phyloP scores from a whole-genome alignment of 1,140 invertebrate species.

The Nymphalis io region DNA sequence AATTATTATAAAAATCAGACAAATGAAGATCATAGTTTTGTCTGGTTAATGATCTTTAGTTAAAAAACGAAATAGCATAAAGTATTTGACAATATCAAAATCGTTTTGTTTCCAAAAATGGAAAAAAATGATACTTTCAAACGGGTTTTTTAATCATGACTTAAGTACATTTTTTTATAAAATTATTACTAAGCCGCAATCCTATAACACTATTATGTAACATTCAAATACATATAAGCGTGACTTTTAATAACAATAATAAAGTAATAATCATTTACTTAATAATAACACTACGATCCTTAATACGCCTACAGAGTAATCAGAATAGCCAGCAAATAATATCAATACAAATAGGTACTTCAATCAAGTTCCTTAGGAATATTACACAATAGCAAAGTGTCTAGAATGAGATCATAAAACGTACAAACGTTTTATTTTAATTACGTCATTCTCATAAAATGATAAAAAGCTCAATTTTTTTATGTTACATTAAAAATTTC shows the following conservation, averaged over 20 bases:
- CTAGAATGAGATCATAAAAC: not conserved
- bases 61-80: too few relatives aligned
- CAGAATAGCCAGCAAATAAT: not conserved
- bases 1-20: not conserved
- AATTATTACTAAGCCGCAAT: too few relatives aligned
- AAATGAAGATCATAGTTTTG: too few relatives aligned
- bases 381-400: not conserved
- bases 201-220: not conserved
- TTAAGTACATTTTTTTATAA: too few relatives aligned
- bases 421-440: not conserved
- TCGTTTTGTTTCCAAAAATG: too few relatives aligned
- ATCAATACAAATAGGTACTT: not conserved
- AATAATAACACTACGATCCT: constrained; percentile 1
- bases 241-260: not conserved
- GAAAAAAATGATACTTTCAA: too few relatives aligned
- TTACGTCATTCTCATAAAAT: not conserved
- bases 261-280: not conserved
- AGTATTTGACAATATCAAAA: too few relatives aligned
- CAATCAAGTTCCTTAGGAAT: not conserved
- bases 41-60: too few relatives aligned
- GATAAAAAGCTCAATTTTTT: not conserved
- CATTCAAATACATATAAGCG: not conserved
- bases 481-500: constrained; percentile 31
- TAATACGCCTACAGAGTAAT: constrained; percentile 6
- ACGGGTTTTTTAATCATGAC: too few relatives aligned